Conservation (phyloP, 2,113 vertebrate species). For the Paramormyrops kingsleyae region DNA sequence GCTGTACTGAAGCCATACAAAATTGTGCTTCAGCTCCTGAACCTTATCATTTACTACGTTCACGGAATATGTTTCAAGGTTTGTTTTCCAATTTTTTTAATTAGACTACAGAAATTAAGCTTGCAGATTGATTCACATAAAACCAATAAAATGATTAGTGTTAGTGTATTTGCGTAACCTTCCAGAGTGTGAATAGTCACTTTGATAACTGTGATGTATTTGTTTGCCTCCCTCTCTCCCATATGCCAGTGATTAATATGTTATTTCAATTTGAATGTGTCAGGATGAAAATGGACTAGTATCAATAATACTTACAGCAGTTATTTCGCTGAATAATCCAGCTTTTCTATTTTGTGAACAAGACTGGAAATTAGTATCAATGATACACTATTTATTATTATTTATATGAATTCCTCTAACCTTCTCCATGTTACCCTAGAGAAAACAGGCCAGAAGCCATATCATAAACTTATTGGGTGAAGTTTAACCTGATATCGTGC, state of each 20-base stretch:
- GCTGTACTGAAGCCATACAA: not conserved
- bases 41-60: not conserved
- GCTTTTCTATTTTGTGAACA: not conserved
- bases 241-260: not conserved
- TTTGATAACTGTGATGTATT: conserved; percentile 3
- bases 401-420: not conserved
- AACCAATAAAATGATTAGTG: not conserved
- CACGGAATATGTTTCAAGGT: not conserved
- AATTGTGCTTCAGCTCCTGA: not conserved
- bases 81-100: not conserved
- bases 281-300: not conserved
- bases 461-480: not conserved
- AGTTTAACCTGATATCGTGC: not conserved
- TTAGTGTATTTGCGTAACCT: not conserved
- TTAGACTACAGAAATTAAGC: not conserved
- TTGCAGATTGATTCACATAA: not conserved
- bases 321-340: not conserved
- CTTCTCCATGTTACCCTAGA: not conserved
- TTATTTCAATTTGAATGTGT: not conserved
- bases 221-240: not conserved
- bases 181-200: not conserved
- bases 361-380: not conserved
- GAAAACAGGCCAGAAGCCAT: not conserved
- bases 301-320: not conserved
- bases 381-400: not conserved